Evolutionary conservation across 2,888 invertebrate species (phyloP).

Genomic region (Prosapia bicincta): DNA sequence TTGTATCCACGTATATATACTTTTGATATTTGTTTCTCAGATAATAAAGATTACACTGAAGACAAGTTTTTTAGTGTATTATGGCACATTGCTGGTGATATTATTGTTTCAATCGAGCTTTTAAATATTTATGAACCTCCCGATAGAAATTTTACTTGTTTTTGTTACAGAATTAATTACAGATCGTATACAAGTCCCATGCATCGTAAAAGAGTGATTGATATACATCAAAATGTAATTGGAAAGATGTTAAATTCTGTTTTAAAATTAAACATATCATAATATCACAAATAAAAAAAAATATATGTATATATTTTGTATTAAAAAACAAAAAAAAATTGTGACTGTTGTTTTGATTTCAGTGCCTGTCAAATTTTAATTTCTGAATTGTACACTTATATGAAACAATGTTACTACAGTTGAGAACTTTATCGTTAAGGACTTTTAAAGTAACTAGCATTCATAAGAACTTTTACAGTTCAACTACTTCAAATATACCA

Average conservation of each 20-base stretch:
- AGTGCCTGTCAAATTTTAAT: background rate
- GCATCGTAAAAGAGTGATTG: constrained; percentile 43
- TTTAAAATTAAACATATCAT: constrained; percentile 12
- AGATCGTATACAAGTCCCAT: constrained; percentile 44
- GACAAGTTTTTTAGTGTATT: constrained; percentile 42
- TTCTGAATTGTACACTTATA: background rate
- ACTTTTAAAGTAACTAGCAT: too few relatives aligned
- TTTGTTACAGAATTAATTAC: constrained; percentile 46
- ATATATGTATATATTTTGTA: background rate
- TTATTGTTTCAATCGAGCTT: constrained; percentile 44
- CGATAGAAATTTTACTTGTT: constrained; percentile 39
- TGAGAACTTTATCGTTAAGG: background rate
- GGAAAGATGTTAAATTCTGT: constrained; percentile 39
- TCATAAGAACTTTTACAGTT: background rate
- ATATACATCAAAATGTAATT: constrained; percentile 45
- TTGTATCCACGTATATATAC: constrained; percentile 40
- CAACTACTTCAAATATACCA: background rate
- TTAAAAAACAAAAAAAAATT: too few relatives aligned
- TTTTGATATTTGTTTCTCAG: constrained; percentile 45
- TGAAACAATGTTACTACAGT: background rate
- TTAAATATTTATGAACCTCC: constrained; percentile 43
- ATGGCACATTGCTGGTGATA: constrained; percentile 43
- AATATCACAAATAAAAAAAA: too few relatives aligned
- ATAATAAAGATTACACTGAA: constrained; percentile 38
- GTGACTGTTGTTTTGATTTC: background rate